Base-by-base conservation (phyloP, 2,888 invertebrate genomes). In the Zelleria hepariella region DNA sequence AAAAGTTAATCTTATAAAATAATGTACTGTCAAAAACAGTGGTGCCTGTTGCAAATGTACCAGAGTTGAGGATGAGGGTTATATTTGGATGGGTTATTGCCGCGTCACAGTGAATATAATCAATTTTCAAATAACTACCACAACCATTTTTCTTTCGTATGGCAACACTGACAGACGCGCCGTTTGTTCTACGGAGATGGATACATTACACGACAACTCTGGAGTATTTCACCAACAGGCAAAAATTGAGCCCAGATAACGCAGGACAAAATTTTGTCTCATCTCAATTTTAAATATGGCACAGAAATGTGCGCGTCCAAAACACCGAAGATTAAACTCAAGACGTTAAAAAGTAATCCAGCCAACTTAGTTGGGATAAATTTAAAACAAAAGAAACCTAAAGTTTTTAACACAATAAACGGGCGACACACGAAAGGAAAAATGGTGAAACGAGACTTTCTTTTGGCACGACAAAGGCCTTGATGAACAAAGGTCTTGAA, bases 111-210 rank as follows among this genome's bases (percentile, higher is more conserved):
- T 68, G n/a, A 24, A 77, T 81, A 83, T 82, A 42, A 83, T 79
- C 77, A 83, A 84, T 86, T 85, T 42, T 86, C 78, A 80, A 82
- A 79, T 84, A 86, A 78, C 87, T 88, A 88, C 84, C 87, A 88
- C 87, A 88, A 88, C 87, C 87, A 83, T 86, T 82, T 80, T 74
- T 82, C 79, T 78, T 82, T 75, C 64, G 73, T 70, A 75, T 77
- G 85, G 82, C 79, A 85, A 83, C 75, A 70, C 79, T 85, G 83
- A 64, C 78, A 73, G 80, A 78, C 81, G 79, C 69, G 74, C 65
- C 64, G 62, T 61, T 64, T 27, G n/a, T 68, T 66, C 66, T 65
- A 42, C 32, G n/a, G n/a, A n/a, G n/a, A n/a, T n/a, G n/a, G n/a
- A n/a, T n/a, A 42, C 15, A 15, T 20, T n/a, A 8, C 57, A 18